Evolutionary conservation across 1,140 invertebrate species (phyloP).

Genomic region (Drosophila kurseongensis): DNA sequence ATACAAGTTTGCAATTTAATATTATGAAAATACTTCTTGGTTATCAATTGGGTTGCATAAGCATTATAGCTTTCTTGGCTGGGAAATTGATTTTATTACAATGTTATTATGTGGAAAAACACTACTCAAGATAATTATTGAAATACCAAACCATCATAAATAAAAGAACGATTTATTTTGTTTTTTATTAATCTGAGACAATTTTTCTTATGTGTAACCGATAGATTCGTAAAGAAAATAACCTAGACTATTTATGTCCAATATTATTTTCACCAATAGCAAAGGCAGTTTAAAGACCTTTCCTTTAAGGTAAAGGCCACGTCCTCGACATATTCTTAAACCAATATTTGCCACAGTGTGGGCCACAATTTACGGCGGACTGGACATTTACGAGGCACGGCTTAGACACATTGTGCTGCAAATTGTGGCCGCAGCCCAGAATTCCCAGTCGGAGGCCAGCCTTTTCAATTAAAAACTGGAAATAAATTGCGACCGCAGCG

Average conservation of each 20-base stretch:
- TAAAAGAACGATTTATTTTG: no score
- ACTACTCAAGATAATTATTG: no score
- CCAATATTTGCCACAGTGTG: slow-evolving; percentile 20
- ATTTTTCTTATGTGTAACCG: no score
- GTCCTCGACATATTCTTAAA: slow-evolving; percentile 28
- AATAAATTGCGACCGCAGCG: slow-evolving; percentile 50
- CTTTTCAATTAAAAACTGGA: slow-evolving; percentile 65
- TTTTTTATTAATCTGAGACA: no score
- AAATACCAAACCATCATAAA: no score
- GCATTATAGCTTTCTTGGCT: not conserved
- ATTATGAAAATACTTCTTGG: slow-evolving; percentile 1
- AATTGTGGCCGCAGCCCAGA: slow-evolving; percentile 43
- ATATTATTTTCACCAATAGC: not conserved
- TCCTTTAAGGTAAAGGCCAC: not conserved
- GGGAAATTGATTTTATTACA: not conserved
- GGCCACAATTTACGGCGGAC: slow-evolving; percentile 51
- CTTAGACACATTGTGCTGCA: slow-evolving; percentile 60
- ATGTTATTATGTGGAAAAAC: no score
- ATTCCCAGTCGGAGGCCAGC: slow-evolving; percentile 27
- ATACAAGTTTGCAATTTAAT: slow-evolving; percentile 8
- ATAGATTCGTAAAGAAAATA: no score
- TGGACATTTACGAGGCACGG: slow-evolving; percentile 66
- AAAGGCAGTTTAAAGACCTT: slow-evolving; percentile 4
- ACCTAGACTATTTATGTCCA: no score
- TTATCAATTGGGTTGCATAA: not conserved